Conservation (phyloP, 2,113 vertebrate genomes). For the Anhinga rufa region DNA sequence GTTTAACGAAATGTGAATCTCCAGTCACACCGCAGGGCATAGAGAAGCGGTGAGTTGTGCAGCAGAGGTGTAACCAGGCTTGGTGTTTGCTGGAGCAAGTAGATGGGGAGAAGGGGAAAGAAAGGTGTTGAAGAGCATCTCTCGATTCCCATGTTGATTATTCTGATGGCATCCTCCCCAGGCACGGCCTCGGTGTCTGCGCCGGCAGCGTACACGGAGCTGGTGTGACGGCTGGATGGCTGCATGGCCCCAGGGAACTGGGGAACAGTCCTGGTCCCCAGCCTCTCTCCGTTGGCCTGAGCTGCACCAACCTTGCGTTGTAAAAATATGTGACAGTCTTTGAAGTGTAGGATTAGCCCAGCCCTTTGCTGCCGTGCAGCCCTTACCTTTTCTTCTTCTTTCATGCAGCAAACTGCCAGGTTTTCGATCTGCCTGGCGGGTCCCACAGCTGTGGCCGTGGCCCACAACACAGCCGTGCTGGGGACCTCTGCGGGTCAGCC, state of each 20-base stretch:
- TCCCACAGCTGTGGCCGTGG: background rate
- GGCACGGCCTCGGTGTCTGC: rapidly evolving
- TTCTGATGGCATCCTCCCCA: background rate
- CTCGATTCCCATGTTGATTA: background rate
- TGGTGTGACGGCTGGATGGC: background rate
- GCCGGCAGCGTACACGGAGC: background rate
- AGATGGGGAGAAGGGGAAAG: background rate
- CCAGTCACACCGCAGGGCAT: background rate
- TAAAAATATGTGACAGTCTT: background rate
- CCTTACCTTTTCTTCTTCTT: background rate
- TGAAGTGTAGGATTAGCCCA: background rate
- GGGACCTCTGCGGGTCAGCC: background rate
- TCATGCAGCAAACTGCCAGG: background rate
- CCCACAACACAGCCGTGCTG: background rate
- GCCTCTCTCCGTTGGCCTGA: background rate
- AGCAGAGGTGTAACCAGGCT: background rate
- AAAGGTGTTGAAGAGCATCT: background rate
- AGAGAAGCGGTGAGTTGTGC: background rate
- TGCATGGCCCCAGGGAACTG: background rate
- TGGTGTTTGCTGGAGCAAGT: background rate
- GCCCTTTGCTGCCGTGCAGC: background rate
- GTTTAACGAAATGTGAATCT: background rate
- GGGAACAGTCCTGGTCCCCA: background rate
- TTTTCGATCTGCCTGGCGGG: background rate
- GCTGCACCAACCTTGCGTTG: background rate